Evolutionary conservation across 2,797 vertebrate species (phyloP).

Genomic region (Acipenser ruthenus): DNA sequence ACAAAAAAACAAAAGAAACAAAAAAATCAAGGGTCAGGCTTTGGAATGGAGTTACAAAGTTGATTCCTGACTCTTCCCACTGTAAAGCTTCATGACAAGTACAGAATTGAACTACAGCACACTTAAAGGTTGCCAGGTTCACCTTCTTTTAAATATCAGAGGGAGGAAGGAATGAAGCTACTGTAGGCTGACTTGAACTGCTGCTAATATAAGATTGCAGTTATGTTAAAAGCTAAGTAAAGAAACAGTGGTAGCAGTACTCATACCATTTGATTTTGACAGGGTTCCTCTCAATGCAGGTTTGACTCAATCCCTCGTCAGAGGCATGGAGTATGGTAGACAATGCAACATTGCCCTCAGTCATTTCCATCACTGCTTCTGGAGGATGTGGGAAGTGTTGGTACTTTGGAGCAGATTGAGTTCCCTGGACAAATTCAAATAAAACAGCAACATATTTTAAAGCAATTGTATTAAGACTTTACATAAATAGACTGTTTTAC

Average conservation of each 20-base stretch:
- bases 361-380: constrained; percentile 8
- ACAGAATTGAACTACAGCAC: too few species aligned
- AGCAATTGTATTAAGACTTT: background rate
- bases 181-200: too few species aligned
- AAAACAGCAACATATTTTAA: constrained; percentile 10
- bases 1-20: too few species aligned
- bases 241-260: background rate
- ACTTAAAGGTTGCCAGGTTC: too few species aligned
- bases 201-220: too few species aligned
- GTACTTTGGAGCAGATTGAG: background rate
- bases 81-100: too few species aligned
- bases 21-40: too few species aligned
- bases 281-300: background rate
- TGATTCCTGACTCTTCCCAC: too few species aligned
- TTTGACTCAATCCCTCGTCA: constrained; percentile 13
- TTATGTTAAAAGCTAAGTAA: background rate
- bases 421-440: constrained; percentile 12
- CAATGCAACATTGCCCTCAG: constrained; percentile 19
- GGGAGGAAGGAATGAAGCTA: too few species aligned
- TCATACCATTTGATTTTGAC: constrained; percentile 11
- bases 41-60: too few species aligned
- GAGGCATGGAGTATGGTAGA: constrained; percentile 16
- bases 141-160: too few species aligned
- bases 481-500: too few species aligned
- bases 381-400: background rate